These are phyloP conservation scores for Caenorhabditis inopinata DNA, from an alignment of 1,140 invertebrate species.

Conservation along the genomic window DNA sequence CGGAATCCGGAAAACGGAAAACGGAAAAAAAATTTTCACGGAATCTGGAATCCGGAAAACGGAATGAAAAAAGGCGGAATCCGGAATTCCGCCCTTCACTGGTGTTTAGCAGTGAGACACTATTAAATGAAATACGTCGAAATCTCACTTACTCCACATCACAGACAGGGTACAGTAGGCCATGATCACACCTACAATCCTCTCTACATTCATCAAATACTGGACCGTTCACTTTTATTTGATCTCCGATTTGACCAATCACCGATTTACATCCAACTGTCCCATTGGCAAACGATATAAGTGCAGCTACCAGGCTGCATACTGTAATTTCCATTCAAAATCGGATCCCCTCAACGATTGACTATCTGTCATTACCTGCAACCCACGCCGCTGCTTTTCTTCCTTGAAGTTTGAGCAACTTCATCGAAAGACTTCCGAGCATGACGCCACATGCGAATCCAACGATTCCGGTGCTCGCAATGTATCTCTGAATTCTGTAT, in stretches of 20 bases:
- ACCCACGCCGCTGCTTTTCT: conserved; percentile 49
- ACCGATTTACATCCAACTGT: conserved; percentile 51
- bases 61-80: too few species aligned
- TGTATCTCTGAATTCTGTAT: conserved; percentile 48
- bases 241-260: conserved; percentile 42
- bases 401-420: conserved; percentile 47
- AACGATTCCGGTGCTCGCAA: conserved; percentile 46
- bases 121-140: neutral
- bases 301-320: conserved; percentile 47
- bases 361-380: neutral
- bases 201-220: conserved; percentile 35
- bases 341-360: too few species aligned
- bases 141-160: conserved; percentile 9
- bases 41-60: too few species aligned
- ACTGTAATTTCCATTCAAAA: conserved; percentile 30
- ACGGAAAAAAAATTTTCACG: too few species aligned
- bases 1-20: too few species aligned
- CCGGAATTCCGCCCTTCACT: too few species aligned
- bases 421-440: conserved; percentile 46
- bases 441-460: conserved; percentile 51
- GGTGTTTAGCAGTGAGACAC: neutral
- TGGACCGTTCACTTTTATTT: conserved; percentile 34
- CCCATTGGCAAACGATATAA: conserved; percentile 48
- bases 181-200: conserved; percentile 44
- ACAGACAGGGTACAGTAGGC: conserved; percentile 50